Evolutionary conservation across 2,888 invertebrate genomes (phyloP).

Genomic region (Prosopocoilus inquinatus): DNA sequence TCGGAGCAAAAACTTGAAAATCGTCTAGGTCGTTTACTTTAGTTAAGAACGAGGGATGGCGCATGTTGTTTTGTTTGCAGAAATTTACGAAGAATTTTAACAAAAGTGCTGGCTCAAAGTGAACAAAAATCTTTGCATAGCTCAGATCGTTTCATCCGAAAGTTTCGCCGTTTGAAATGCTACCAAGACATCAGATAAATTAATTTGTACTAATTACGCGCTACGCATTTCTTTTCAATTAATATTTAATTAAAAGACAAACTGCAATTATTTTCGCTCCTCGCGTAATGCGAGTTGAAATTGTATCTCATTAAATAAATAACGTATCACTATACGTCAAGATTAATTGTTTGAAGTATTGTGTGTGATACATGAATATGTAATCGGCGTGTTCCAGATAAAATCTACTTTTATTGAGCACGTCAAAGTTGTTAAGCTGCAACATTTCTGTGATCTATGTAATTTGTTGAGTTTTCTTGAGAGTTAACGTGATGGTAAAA

Average conservation of each 20-base stretch:
- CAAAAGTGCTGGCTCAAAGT: neutral
- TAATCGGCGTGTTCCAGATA: conserved; percentile 6
- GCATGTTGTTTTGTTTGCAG: neutral
- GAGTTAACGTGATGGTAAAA: too few species aligned
- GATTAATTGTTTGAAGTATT: conserved; percentile 2
- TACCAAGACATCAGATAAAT: too few species aligned
- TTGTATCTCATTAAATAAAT: conserved; percentile 3
- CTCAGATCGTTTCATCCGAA: too few species aligned
- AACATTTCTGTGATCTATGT: too few species aligned
- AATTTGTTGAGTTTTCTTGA: too few species aligned
- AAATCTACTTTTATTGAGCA: conserved; percentile 9
- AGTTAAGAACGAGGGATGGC: neutral
- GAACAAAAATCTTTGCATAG: neutral
- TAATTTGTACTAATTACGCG: too few species aligned
- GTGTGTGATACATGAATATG: conserved; percentile 1
- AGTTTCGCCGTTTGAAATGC: too few species aligned
- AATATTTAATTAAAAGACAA: too few species aligned
- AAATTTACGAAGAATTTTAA: conserved; percentile 9
- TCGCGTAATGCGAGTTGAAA: neutral
- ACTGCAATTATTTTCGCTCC: too few species aligned
- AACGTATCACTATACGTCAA: neutral
- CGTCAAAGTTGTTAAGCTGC: too few species aligned
- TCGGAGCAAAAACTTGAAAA: conserved; percentile 19
- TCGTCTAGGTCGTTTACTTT: conserved; percentile 17
- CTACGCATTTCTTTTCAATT: too few species aligned